Base-by-base conservation (phyloP, 2,797 vertebrate genomes). In the Scarus forsteni region DNA sequence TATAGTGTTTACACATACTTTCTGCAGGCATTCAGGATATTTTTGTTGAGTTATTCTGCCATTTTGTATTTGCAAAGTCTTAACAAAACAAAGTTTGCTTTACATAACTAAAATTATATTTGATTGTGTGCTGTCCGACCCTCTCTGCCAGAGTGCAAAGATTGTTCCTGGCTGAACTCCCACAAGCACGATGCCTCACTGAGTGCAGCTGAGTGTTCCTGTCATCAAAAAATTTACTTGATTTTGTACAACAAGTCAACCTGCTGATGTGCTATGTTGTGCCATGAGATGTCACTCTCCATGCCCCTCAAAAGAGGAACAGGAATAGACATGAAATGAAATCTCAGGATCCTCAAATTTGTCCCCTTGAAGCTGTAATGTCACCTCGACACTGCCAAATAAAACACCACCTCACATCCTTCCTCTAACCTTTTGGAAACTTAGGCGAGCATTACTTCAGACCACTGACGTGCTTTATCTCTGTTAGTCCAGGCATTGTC, bases 401-500 rank as follows among this genome's bases (percentile, higher is more conserved):
- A 19, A 66, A 50, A 39, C 51, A n/a, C 73, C 73, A 42, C 80
- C 78, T 85, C 53, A 65, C 38, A 13, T n/a, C 65, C 45, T 57
- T 49, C 43, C 38, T 19, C 59, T 78, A 60, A 66, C 66, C 58
- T 73, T 81, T 70, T 75, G 42, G 35, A 75, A 82, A 89, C 43
- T 45, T 76, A 42, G 57, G 65, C 53, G 14, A 36, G 18, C 5
- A 0, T 77, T 63, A 60, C 60, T 69, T 83, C 71, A 84, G 63
- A 56, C 5, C 45, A 73, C 66, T 58, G 49, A 92, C 70, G 80
- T 80, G 70, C 68, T 84, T 88, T 75, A 73, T 88, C 84, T 75
- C 70, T 54, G 57, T 83, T 77, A 82, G 76, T 77, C 67, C 74
- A 73, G 72, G 60, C 77, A 58, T 50, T 43, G 80, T 90, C 84